phyloP scores from a whole-genome alignment of 64 coral and sea anemone genomes.

The Montipora efflorescens region DNA sequence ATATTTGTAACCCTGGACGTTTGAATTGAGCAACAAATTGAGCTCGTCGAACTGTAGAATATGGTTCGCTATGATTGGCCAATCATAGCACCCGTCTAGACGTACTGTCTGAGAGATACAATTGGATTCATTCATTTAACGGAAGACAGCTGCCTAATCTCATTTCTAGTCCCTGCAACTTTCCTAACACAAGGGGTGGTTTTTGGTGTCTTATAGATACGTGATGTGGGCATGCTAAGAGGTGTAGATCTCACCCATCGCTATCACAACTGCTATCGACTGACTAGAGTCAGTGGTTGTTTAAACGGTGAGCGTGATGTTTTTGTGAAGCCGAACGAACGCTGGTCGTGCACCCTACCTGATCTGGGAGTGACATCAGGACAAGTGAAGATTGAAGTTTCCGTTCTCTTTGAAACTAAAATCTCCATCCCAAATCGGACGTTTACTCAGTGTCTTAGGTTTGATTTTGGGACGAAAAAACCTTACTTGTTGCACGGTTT shows the following conservation, averaged over 20 bases:
- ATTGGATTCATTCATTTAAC: neutral
- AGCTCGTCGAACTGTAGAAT: too few relatives aligned
- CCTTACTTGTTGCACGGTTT: slow-evolving; percentile 64
- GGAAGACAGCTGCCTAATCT: neutral
- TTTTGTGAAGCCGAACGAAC: neutral
- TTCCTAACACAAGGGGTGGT: neutral
- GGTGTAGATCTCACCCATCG: slow-evolving; percentile 60
- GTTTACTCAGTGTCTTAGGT: slow-evolving; percentile 77
- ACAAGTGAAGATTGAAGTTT: slow-evolving; percentile 43
- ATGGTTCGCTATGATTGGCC: too few relatives aligned
- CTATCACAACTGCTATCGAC: slow-evolving; percentile 62
- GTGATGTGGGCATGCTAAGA: slow-evolving; percentile 43
- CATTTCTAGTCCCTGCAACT: too few relatives aligned
- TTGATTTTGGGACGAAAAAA: slow-evolving; percentile 67
- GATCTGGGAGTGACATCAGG: neutral
- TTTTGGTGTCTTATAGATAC: slow-evolving; percentile 25
- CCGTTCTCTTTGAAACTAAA: slow-evolving; percentile 52
- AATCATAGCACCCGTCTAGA: too few relatives aligned
- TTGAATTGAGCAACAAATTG: too few relatives aligned
- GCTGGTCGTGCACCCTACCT: slow-evolving; percentile 29
- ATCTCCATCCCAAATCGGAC: slow-evolving; percentile 24
- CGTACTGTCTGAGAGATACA: too few relatives aligned
- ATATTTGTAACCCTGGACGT: too few relatives aligned
- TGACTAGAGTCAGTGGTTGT: neutral
- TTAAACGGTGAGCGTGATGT: neutral